Base-by-base conservation (phyloP, 2,888 invertebrate genomes). In the Thera obeliscata region DNA sequence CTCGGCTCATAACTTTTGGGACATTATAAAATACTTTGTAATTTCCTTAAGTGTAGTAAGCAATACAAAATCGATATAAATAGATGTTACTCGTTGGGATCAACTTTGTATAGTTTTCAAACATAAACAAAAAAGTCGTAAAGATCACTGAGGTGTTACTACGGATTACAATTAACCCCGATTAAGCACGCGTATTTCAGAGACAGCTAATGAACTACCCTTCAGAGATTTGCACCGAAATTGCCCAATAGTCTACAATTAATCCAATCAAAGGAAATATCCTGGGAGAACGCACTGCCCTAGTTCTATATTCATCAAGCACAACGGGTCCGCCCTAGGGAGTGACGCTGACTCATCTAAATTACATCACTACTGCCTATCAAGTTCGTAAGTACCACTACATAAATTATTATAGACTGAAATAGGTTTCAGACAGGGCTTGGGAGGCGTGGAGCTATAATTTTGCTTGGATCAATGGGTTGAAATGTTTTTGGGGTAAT, bases 241-340 rank as follows among this genome's bases (percentile, higher is more conserved):
- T 56, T 60, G 56, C 59, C 46, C 22, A 38, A 33, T 61, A 61
- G 61, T 61, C 50, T 52, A 35, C 56, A 63, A 69, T 63, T 56
- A 52, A 72, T 56, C 52, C 54, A 70, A 64, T 69, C 65, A 65
- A 69, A 65, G 67, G 22, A 66, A 56, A 56, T 38, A 56, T 62
- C 66, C 62, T 77, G 77, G 76, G 59, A 41, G 61, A 68, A 66
- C 74, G 74, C 64, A 78, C 77, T 52, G 76, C 74, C 46, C 70
- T 84, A 70, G 83, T 85, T 73, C 76, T 85, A 38, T 86, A 86
- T 75, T 86, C 84, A 63, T 86, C 83, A 54, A 84, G 83, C 66
- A 86, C 85, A 50, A 83, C 84, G 12, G 84, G 86, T 46, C 67
- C 72, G 35, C 81, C 85, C 46, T 80, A 81, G 77, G 86, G 86